Evolutionary conservation across 2,888 invertebrate genomes (phyloP).

Genomic region (Xestia sexstrigata): DNA sequence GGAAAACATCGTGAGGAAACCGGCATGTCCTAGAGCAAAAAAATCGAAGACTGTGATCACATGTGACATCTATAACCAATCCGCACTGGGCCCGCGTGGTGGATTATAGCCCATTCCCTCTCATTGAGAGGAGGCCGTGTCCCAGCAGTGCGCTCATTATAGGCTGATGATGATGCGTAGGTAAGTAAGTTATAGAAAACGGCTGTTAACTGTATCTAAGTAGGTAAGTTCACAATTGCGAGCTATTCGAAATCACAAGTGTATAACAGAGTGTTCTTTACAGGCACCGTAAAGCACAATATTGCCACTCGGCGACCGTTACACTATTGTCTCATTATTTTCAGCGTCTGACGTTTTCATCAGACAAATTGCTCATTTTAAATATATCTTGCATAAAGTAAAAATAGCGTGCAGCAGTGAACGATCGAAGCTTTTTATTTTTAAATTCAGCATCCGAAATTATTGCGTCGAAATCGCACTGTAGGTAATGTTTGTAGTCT

Average conservation of each 20-base stretch:
- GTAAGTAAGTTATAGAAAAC: too few relatives aligned
- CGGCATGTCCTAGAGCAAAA: too few relatives aligned
- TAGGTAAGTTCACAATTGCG: too few relatives aligned
- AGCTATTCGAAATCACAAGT: neutral
- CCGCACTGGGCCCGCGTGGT: too few relatives aligned
- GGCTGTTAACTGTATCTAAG: too few relatives aligned
- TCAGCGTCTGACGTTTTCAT: conserved; percentile 7
- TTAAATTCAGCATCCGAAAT: conserved; percentile 22
- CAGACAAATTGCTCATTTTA: conserved; percentile 30
- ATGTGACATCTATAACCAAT: too few relatives aligned
- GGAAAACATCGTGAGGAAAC: too few relatives aligned
- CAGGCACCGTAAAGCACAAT: neutral
- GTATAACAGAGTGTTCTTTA: neutral
- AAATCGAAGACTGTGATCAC: too few relatives aligned
- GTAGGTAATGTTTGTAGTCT: neutral
- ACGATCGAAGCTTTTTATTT: conserved; percentile 33
- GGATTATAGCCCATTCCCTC: too few relatives aligned
- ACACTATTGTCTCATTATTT: neutral
- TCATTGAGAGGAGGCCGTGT: too few relatives aligned
- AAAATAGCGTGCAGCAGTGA: conserved; percentile 36
- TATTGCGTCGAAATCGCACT: conserved; percentile 18
- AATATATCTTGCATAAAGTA: conserved; percentile 22
- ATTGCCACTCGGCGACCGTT: neutral
- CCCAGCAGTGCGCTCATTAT: too few relatives aligned
- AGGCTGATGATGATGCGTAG: too few relatives aligned